Conservation (phyloP, 2,888 invertebrate species). For the Nomada flava region DNA sequence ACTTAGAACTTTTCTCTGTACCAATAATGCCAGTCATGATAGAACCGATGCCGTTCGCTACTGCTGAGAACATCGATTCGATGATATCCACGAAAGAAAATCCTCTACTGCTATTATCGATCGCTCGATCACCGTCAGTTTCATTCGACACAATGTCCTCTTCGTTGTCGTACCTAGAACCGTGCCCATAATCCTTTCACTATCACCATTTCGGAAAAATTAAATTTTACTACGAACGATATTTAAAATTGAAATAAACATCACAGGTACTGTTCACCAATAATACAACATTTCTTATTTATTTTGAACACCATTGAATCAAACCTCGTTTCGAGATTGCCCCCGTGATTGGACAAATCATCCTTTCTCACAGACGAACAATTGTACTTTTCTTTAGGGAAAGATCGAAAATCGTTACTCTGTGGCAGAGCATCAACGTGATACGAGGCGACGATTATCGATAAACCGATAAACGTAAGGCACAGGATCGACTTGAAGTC, state of each 20-base stretch:
- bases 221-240: too few species aligned
- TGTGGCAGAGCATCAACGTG: slow-evolving; percentile 28
- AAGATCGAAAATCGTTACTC: slow-evolving; percentile 15
- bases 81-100: slow-evolving; percentile 76
- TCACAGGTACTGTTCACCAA: neutral
- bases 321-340: slow-evolving; percentile 23
- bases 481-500: slow-evolving; percentile 48
- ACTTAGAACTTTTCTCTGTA: slow-evolving; percentile 68
- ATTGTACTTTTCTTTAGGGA: neutral
- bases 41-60: slow-evolving; percentile 75
- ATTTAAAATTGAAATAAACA: neutral
- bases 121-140: neutral
- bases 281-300: neutral
- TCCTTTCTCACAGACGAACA: neutral
- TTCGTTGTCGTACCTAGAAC: slow-evolving; percentile 16
- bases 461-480: slow-evolving; percentile 33
- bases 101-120: slow-evolving; percentile 56
- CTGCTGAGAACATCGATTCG: slow-evolving; percentile 75
- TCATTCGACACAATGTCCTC: neutral
- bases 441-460: slow-evolving; percentile 24
- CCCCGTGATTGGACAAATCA: slow-evolving; percentile 10
- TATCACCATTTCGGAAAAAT: neutral
- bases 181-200: neutral
- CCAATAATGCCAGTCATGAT: slow-evolving; percentile 77
- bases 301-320: neutral